These are phyloP conservation scores for Pachycephus smyrnensis DNA, from an alignment of 2,888 invertebrate species.

Conservation along the genomic window DNA sequence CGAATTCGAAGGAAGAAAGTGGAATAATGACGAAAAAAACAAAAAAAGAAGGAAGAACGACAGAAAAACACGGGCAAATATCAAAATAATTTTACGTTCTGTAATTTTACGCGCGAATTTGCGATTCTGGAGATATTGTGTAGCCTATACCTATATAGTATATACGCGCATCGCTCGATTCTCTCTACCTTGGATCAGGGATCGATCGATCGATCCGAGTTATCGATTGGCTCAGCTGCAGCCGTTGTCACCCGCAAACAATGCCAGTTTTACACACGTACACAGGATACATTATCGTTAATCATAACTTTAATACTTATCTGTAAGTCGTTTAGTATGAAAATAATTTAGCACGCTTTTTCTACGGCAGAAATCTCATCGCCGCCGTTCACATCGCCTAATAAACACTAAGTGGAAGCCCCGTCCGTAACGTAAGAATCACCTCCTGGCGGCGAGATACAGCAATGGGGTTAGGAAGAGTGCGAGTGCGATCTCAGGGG, in stretches of 20 bases:
- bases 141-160: background rate
- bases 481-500: constrained; percentile 40
- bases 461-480: constrained; percentile 50
- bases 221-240: background rate
- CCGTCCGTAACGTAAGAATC: constrained; percentile 55
- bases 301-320: constrained; percentile 27
- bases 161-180: background rate
- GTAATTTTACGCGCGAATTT: background rate
- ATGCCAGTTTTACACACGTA: background rate
- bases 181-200: background rate
- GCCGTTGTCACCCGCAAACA: background rate
- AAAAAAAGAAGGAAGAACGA: background rate
- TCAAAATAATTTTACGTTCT: background rate
- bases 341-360: constrained; percentile 56
- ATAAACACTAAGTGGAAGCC: constrained; percentile 62
- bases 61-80: background rate
- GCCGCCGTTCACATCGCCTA: constrained; percentile 26
- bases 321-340: constrained; percentile 57
- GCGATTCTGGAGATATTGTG: background rate
- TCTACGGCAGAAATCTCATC: constrained; percentile 27
- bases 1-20: background rate
- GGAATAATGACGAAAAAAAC: background rate
- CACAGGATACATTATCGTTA: constrained; percentile 5
- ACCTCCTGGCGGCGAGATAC: constrained; percentile 54
- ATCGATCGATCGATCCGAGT: background rate